phyloP scores from a whole-genome alignment of 2,797 vertebrate genomes.

The Bufotes viridis region DNA sequence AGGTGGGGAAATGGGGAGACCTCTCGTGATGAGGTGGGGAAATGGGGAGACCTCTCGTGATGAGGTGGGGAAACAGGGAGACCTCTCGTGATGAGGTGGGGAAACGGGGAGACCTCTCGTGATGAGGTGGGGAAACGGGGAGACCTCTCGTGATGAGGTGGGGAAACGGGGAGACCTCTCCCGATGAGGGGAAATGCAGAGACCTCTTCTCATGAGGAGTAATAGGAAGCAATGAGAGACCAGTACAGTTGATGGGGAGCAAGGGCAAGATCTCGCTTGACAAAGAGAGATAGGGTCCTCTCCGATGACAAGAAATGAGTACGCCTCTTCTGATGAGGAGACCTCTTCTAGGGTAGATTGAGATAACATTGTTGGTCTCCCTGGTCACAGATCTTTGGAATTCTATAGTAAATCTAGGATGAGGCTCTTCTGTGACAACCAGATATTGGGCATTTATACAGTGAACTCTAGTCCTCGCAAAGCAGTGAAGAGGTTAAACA shows the following conservation, averaged over 20 bases:
- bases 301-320: not conserved
- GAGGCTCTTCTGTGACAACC: not conserved
- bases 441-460: not conserved
- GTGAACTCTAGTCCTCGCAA: not conserved
- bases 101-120: not conserved
- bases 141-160: not conserved
- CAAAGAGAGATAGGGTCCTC: not conserved
- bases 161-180: not conserved
- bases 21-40: no score
- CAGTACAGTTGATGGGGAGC: not conserved
- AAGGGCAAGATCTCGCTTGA: not conserved
- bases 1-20: no score
- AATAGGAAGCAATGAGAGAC: not conserved
- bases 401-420: not conserved
- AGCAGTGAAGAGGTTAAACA: slow-evolving; percentile 1
- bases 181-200: not conserved
- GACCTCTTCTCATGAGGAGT: not conserved
- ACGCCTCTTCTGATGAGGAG: not conserved
- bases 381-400: not conserved
- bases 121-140: not conserved
- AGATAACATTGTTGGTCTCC: not conserved
- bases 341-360: not conserved
- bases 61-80: not conserved
- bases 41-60: no score
- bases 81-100: not conserved